Evolutionary conservation across 2,797 vertebrate species (phyloP).

Genomic region (Sebastes glaucus): DNA sequence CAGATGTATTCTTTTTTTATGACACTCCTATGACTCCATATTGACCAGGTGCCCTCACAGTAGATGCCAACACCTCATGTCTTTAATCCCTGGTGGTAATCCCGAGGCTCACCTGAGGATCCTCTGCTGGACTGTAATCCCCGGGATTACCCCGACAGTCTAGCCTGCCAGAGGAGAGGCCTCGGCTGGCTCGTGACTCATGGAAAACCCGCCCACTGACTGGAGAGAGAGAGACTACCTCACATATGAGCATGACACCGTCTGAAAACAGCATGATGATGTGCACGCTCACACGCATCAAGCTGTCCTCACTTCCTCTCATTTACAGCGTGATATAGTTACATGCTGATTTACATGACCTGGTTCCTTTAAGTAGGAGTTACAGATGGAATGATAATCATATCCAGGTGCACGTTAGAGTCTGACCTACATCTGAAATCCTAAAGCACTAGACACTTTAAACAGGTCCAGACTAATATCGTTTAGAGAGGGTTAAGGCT

Average conservation of each 20-base stretch:
- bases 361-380: not conserved
- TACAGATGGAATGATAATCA: not conserved
- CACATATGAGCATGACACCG: not conserved
- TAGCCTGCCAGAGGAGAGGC: not conserved
- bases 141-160: not conserved
- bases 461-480: not conserved
- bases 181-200: not conserved
- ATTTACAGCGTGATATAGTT: not conserved
- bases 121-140: not conserved
- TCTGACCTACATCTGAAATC: not conserved
- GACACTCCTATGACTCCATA: no score
- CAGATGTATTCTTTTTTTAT: not conserved
- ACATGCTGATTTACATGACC: not conserved
- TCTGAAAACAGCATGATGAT: no score
- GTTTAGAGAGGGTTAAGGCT: not conserved
- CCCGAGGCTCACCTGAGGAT: not conserved
- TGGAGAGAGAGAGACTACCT: no score
- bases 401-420: not conserved
- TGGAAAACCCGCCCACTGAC: not conserved
- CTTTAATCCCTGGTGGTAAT: slow-evolving; percentile 29
- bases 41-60: not conserved
- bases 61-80: not conserved
- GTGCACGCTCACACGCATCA: not conserved
- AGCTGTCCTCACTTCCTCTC: slow-evolving; percentile 1
- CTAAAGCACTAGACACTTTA: not conserved